Percentiles rank a stretch among this genome's conserved stretches.
phyloP scores from a whole-genome alignment of 2,888 invertebrate species.

The Sthenelais limicola region DNA sequence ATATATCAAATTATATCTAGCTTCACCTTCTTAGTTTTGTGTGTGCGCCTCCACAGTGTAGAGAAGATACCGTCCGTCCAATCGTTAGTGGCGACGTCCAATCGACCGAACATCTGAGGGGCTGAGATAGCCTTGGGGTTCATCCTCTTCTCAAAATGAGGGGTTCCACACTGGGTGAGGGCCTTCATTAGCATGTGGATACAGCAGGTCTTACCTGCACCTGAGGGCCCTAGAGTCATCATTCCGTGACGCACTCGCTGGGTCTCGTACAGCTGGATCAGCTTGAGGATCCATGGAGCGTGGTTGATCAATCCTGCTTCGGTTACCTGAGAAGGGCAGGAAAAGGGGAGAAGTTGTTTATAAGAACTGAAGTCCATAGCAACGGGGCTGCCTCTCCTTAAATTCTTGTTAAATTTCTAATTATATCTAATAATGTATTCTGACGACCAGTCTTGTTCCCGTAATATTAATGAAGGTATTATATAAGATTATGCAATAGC shows the following conservation, averaged over 20 bases:
- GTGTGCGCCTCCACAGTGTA: slow-evolving; percentile 94
- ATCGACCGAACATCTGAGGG: slow-evolving; percentile 96
- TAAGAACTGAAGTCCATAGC: too few species aligned
- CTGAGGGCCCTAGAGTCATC: slow-evolving; percentile 72
- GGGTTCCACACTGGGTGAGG: slow-evolving; percentile 86
- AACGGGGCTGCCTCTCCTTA: too few species aligned
- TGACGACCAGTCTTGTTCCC: too few species aligned
- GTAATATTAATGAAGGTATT: too few species aligned
- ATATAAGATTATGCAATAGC: too few species aligned
- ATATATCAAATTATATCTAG: too few species aligned
- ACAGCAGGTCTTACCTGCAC: slow-evolving; percentile 88
- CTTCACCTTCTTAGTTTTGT: slow-evolving; percentile 86
- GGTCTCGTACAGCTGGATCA: slow-evolving; percentile 83
- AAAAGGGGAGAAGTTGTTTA: too few species aligned
- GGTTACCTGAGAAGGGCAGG: slow-evolving; percentile 58
- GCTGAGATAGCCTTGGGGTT: slow-evolving; percentile 98
- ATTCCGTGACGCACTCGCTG: slow-evolving; percentile 73
- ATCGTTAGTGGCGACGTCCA: slow-evolving; percentile 97
- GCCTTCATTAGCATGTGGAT: slow-evolving; percentile 79
- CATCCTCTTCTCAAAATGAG: slow-evolving; percentile 96
- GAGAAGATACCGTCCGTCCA: slow-evolving; percentile 99
- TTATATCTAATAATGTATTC: too few species aligned
- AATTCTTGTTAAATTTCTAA: too few species aligned
- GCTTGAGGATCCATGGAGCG: slow-evolving; percentile 94
- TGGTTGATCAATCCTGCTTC: slow-evolving; percentile 84